Percentiles rank a stretch among this genome's conserved stretches.
These are phyloP conservation scores for Thera obeliscata DNA, from an alignment of 2,888 invertebrate genomes.

Conservation along the genomic window DNA sequence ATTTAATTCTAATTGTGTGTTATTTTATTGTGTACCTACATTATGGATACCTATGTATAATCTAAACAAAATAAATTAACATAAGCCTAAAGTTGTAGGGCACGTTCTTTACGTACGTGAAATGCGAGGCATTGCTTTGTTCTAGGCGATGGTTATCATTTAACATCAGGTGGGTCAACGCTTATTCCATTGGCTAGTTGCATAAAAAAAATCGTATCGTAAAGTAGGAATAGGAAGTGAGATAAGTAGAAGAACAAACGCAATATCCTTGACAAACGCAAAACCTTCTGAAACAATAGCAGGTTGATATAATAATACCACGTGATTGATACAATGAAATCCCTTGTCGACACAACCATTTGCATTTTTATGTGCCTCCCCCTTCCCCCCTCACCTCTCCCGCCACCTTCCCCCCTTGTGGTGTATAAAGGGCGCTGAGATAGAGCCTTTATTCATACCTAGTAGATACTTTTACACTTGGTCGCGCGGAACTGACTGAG, in stretches of 20 bases:
- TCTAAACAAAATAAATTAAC: too few relatives aligned
- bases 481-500: neutral
- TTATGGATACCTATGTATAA: too few relatives aligned
- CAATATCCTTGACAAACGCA: neutral
- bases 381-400: constrained; percentile 45
- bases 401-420: constrained; percentile 7
- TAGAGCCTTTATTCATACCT: constrained; percentile 27
- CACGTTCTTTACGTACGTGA: too few relatives aligned
- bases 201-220: too few relatives aligned
- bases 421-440: constrained; percentile 5
- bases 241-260: neutral
- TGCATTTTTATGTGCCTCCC: constrained; percentile 79
- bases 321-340: constrained; percentile 80
- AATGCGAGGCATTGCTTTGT: too few relatives aligned
- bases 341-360: constrained; percentile 85
- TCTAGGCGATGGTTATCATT: too few relatives aligned
- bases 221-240: neutral
- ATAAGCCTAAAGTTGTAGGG: too few relatives aligned
- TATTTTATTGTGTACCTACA: too few relatives aligned
- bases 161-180: too few relatives aligned
- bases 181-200: too few relatives aligned
- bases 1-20: too few relatives aligned
- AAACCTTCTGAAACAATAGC: constrained; percentile 15
- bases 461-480: constrained; percentile 3
- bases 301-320: constrained; percentile 61